Conservation (phyloP, 2,888 invertebrate species). For the Trilocha varians region DNA sequence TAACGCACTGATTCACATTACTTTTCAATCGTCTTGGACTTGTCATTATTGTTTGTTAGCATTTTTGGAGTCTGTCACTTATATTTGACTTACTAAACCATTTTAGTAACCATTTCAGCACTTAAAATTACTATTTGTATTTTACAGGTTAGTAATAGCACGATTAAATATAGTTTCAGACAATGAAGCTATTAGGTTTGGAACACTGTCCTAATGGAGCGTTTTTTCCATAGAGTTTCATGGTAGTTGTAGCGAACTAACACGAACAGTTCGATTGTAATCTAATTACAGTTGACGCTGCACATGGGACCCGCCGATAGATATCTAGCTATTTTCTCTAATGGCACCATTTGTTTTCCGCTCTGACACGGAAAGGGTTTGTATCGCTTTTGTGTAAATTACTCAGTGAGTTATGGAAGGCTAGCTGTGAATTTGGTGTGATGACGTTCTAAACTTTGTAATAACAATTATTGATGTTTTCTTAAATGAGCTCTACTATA, state of each 20-base stretch:
- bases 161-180: not conserved
- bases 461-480: too few relatives aligned
- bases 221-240: constrained; percentile 14
- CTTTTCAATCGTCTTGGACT: constrained; percentile 67
- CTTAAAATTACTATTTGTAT: not conserved
- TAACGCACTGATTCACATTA: constrained; percentile 47
- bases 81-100: not conserved
- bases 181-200: constrained; percentile 10
- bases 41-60: constrained; percentile 64
- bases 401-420: not conserved
- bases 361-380: constrained; percentile 31
- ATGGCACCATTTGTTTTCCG: constrained; percentile 40
- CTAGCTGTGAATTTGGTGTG: not conserved
- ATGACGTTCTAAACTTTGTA: not conserved
- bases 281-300: constrained; percentile 62
- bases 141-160: too few relatives aligned
- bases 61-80: constrained; percentile 16
- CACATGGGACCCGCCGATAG: constrained; percentile 43
- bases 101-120: not conserved
- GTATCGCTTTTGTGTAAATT: not conserved
- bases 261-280: constrained; percentile 59
- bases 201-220: constrained; percentile 34
- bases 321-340: constrained; percentile 45
- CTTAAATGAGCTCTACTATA: too few relatives aligned
- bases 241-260: constrained; percentile 43